A percentile compares a stretch with the other conserved stretches of the same genome.
Conservation (phyloP, 2,113 vertebrate species). For the Oreochromis tanganicae region DNA sequence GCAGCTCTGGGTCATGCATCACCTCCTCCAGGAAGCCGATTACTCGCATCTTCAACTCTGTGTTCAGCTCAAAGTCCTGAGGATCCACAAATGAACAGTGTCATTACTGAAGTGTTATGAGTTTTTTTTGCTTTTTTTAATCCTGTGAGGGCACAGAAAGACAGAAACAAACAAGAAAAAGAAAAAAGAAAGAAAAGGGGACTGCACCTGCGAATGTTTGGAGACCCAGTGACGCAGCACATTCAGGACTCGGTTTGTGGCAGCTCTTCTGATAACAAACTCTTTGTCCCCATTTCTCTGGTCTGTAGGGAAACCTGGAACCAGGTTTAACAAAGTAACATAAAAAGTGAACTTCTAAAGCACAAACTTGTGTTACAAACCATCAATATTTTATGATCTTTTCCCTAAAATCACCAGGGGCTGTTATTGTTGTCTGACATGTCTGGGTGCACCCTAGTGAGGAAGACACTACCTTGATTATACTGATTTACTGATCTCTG, state of each 20-base stretch:
- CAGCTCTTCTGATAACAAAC: slow-evolving; percentile 93
- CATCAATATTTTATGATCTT: not conserved
- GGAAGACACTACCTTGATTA: not conserved
- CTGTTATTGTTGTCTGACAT: not conserved
- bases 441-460: not conserved
- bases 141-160: not conserved
- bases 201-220: slow-evolving; percentile 89
- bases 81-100: not conserved
- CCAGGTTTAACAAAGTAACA: not conserved
- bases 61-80: slow-evolving; percentile 91
- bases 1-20: slow-evolving; percentile 91
- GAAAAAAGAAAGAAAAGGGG: not conserved
- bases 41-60: slow-evolving; percentile 84
- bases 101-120: not conserved
- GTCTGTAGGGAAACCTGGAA: slow-evolving; percentile 86
- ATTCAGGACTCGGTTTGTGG: slow-evolving; percentile 93
- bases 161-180: not conserved
- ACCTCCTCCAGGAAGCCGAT: slow-evolving; percentile 95
- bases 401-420: not conserved
- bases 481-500: not conserved
- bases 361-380: not conserved
- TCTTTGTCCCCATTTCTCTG: slow-evolving; percentile 96
- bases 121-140: not conserved
- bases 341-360: not conserved
- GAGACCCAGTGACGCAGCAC: slow-evolving; percentile 97